A percentile compares a stretch with the other conserved stretches of the same genome.
These are phyloP conservation scores for Zosterops lateralis DNA, from an alignment of 2,113 vertebrate species.

Conservation along the genomic window DNA sequence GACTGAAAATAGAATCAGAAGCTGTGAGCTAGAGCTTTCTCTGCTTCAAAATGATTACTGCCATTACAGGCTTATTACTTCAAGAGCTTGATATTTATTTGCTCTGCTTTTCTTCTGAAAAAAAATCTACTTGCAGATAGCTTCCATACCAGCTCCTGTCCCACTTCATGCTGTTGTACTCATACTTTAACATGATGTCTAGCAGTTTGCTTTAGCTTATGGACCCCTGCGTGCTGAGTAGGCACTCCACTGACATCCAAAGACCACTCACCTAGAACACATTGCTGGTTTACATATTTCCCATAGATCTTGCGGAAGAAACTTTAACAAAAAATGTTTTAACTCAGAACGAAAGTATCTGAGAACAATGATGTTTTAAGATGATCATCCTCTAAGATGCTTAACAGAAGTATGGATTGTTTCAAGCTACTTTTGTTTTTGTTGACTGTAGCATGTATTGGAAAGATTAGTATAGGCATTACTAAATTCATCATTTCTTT, in stretches of 20 bases:
- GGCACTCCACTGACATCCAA: fast-evolving
- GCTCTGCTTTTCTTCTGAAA: background rate
- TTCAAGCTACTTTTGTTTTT: background rate
- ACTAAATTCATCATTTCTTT: background rate
- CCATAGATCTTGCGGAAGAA: background rate
- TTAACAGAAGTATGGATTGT: background rate
- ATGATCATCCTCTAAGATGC: background rate
- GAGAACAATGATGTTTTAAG: background rate
- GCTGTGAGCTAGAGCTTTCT: background rate
- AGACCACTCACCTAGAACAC: background rate
- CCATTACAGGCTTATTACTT: background rate
- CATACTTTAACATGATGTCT: background rate
- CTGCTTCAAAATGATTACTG: background rate
- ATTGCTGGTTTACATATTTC: background rate
- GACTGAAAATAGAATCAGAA: background rate
- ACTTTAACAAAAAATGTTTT: background rate
- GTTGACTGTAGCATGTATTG: background rate
- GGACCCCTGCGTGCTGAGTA: background rate
- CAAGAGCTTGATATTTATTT: background rate
- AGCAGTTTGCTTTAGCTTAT: background rate
- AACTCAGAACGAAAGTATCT: background rate
- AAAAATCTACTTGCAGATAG: background rate
- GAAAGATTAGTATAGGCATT: background rate
- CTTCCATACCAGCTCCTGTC: background rate
- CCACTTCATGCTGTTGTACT: background rate